These are phyloP conservation scores for Podotricha telesiphe DNA, from an alignment of 2,888 invertebrate species.

Conservation along the genomic window DNA sequence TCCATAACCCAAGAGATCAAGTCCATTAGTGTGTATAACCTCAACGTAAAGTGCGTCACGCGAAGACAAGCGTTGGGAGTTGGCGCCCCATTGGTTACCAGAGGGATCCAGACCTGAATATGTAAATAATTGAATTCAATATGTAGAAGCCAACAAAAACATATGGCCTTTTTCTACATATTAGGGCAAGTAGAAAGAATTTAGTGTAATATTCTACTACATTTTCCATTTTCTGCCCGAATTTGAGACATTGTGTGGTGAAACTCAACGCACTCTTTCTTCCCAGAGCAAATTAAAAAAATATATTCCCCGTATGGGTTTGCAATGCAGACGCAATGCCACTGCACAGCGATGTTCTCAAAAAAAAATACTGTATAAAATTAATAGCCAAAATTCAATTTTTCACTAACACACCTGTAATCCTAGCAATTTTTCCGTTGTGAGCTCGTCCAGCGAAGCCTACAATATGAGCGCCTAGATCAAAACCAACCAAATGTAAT, in stretches of 20 bases:
- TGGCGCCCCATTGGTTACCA: constrained; percentile 53
- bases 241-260: too few relatives aligned
- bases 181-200: neutral
- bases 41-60: constrained; percentile 66
- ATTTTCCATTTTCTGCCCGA: too few relatives aligned
- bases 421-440: constrained; percentile 53
- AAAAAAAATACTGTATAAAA: too few relatives aligned
- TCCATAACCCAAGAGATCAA: constrained; percentile 73
- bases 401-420: constrained; percentile 57
- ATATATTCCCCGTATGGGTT: too few relatives aligned
- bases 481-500: constrained; percentile 63
- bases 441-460: constrained; percentile 56
- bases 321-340: too few relatives aligned
- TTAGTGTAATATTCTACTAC: too few relatives aligned
- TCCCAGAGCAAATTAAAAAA: too few relatives aligned
- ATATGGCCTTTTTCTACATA: neutral
- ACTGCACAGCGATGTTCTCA: too few relatives aligned
- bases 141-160: neutral
- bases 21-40: constrained; percentile 66
- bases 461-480: constrained; percentile 64
- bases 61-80: constrained; percentile 49
- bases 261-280: too few relatives aligned
- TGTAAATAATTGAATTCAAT: neutral
- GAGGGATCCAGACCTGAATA: constrained; percentile 62
- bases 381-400: neutral